Evolutionary conservation across 2,113 vertebrate genomes (phyloP), one percentile per base, ranked within the genome.

Genomic region (Stigmatopora argus): DNA sequence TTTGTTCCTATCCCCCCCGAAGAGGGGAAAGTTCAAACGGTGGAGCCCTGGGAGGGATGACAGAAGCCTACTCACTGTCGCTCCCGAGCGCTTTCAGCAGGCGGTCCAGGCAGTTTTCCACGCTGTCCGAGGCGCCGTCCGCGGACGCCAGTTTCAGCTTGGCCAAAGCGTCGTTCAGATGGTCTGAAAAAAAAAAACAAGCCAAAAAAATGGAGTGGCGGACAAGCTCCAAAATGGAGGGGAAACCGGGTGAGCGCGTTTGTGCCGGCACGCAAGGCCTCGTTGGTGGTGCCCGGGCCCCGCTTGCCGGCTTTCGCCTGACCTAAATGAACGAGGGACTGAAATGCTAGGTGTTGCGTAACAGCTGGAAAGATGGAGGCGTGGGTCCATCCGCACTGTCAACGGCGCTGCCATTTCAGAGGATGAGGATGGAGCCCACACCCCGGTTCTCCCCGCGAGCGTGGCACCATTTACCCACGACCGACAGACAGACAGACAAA

Each of bases 41-140:
- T 31, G 26, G 26, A 31, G 3, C 9, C 38, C 6, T 7, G 1
- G 9, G 38, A 8, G 38, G 38, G 3, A 41, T 4, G 7, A 38
- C 35, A 2, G 38, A 41, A 12, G 41, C 10, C 0, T 46, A 93
- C 95, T 95, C 91, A 99, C 96, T 97, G 87, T 94, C 97, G 80
- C 94, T 93, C 85, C 91, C 88, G 75, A 98, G 88, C 10, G 94
- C 95, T 88, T 96, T 95, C 79, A 98, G 94, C 77, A 99, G 86
- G 83, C 94, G 95, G 87, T 98, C 96, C 89, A 99, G 92, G 60
- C 94, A 95, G 81, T 93, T 92, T 81, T 98, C 95, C 83, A 95
- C 87, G 53, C 90, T 93, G 88, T 94, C 95, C 19, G 92, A 83
- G 68, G 91, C 79, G 74, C 87, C 90, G 86, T 95, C 94, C 65